Conservation (phyloP, 2,113 vertebrate genomes). For the Leucoraja erinaceus region DNA sequence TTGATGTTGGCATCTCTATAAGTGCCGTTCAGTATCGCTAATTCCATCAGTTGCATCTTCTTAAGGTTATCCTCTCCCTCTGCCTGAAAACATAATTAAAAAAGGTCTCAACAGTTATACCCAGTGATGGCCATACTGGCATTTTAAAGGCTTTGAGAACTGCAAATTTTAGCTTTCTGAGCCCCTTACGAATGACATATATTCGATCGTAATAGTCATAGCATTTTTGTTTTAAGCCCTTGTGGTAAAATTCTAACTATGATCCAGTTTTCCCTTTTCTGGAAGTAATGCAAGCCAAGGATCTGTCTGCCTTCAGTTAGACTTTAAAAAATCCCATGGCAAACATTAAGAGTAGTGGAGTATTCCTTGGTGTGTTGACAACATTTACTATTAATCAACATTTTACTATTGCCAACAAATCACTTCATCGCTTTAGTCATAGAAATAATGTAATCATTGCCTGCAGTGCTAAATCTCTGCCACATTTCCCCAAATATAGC, state of each 20-base stretch:
- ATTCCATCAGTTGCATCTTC: constrained; percentile 99
- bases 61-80: constrained; percentile 99
- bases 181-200: neutral
- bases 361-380: neutral
- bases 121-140: neutral
- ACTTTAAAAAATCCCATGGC: neutral
- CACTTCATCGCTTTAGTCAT: too few species aligned
- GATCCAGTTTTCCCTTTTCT: neutral
- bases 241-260: neutral
- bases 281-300: too few species aligned
- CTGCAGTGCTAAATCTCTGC: neutral
- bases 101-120: neutral
- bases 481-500: neutral
- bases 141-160: neutral
- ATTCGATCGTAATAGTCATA: neutral
- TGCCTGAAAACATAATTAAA: constrained; percentile 59
- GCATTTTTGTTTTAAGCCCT: neutral
- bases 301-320: too few species aligned
- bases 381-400: neutral
- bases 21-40: constrained; percentile 96
- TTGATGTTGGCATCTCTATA: constrained; percentile 98
- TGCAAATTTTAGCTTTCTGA: neutral
- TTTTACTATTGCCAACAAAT: too few species aligned
- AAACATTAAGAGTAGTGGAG: neutral
- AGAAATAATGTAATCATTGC: neutral